These are phyloP conservation scores for Urocolius indicus DNA, from an alignment of 2,113 vertebrate species.

Conservation along the genomic window DNA sequence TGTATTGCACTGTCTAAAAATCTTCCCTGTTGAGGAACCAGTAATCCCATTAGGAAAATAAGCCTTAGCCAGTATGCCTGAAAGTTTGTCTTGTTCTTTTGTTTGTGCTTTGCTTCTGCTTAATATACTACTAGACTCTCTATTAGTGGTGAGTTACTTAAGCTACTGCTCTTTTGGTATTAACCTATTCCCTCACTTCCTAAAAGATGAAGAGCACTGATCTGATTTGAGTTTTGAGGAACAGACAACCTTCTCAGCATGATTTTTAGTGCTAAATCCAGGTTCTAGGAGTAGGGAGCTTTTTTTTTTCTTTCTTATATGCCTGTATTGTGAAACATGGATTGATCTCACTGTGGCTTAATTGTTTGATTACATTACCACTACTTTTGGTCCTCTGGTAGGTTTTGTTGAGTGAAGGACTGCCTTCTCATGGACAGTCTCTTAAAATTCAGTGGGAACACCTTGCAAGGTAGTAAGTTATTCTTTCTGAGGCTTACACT, in stretches of 20 bases:
- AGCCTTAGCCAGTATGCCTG: not conserved
- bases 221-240: not conserved
- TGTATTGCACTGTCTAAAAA: not conserved
- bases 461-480: not conserved
- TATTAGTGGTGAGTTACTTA: not conserved
- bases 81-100: slow-evolving; percentile 15
- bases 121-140: not conserved
- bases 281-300: not conserved
- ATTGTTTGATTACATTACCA: not conserved
- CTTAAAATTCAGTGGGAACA: not conserved
- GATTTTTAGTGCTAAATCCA: not conserved
- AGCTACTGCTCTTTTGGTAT: not conserved
- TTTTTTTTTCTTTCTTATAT: not conserved
- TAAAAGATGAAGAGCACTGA: not conserved
- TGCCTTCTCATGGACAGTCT: not conserved
- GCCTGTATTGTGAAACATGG: not conserved
- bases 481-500: not conserved
- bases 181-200: not conserved
- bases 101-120: not conserved
- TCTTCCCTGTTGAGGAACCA: not conserved
- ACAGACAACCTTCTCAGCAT: not conserved
- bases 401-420: not conserved
- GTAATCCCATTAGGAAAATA: slow-evolving; percentile 4
- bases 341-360: not conserved
- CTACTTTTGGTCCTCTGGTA: not conserved